Conservation (phyloP, 2,797 vertebrate genomes). For the Micropoecilia bifurca region DNA sequence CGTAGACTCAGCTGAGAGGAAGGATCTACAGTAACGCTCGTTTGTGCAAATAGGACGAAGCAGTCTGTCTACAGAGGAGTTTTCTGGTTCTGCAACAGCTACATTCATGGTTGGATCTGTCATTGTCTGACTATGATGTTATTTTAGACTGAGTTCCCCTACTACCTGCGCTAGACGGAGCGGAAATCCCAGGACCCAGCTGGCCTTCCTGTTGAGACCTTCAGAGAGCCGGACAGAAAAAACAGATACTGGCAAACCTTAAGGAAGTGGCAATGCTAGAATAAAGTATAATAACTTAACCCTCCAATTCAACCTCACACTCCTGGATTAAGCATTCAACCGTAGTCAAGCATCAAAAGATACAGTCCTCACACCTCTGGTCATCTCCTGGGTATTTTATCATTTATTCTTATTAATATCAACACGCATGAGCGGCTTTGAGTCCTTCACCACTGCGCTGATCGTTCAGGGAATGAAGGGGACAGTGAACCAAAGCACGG, state of each 20-base stretch:
- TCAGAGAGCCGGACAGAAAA: neutral
- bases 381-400: slow-evolving; percentile 8
- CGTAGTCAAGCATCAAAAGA: slow-evolving; percentile 7
- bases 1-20: neutral
- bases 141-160: neutral
- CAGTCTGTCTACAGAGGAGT: neutral
- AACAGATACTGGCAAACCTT: neutral
- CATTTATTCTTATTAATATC: neutral
- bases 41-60: neutral
- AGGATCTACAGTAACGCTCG: neutral
- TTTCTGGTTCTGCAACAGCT: neutral
- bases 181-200: neutral
- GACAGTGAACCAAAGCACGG: slow-evolving; percentile 10
- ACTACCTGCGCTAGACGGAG: neutral
- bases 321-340: neutral
- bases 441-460: neutral
- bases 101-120: neutral
- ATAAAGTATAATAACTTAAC: neutral
- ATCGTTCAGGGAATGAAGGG: slow-evolving; percentile 1
- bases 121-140: neutral
- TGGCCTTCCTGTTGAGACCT: neutral
- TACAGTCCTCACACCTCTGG: neutral
- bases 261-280: neutral
- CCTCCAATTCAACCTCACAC: slow-evolving; percentile 2
- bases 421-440: neutral